Percentiles rank a stretch among this genome's conserved stretches.
Conservation (phyloP, 2,888 invertebrate species). For the Drosophila vallismaia region DNA sequence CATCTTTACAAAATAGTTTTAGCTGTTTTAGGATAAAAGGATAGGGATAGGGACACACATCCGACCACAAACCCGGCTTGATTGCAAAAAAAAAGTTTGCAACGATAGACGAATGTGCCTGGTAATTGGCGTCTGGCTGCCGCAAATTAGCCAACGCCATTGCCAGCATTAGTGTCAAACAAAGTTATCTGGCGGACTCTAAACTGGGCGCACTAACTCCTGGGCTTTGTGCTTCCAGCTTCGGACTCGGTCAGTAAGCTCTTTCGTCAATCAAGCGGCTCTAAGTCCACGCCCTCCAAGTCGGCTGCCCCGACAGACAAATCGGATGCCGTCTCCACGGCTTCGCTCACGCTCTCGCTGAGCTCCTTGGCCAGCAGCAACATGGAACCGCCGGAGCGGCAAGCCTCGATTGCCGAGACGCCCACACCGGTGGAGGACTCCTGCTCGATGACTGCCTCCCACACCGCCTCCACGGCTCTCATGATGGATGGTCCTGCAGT, state of each 20-base stretch:
- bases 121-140: slow-evolving; percentile 57
- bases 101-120: slow-evolving; percentile 54
- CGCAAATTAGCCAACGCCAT: slow-evolving; percentile 58
- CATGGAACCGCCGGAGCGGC: slow-evolving; percentile 64
- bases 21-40: slow-evolving; percentile 24
- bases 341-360: slow-evolving; percentile 79
- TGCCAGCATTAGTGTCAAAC: slow-evolving; percentile 64
- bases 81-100: slow-evolving; percentile 56
- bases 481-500: slow-evolving; percentile 66
- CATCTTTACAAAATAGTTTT: slow-evolving; percentile 53
- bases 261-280: slow-evolving; percentile 81
- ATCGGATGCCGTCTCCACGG: slow-evolving; percentile 68
- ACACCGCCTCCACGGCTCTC: slow-evolving; percentile 79
- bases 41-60: slow-evolving; percentile 13
- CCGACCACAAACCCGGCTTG: slow-evolving; percentile 3
- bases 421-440: slow-evolving; percentile 72
- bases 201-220: slow-evolving; percentile 38
- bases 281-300: slow-evolving; percentile 66
- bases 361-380: slow-evolving; percentile 80
- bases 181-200: slow-evolving; percentile 61
- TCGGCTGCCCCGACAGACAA: slow-evolving; percentile 56
- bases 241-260: slow-evolving; percentile 83
- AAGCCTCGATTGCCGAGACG: slow-evolving; percentile 61
- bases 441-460: slow-evolving; percentile 71
- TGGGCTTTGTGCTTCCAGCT: slow-evolving; percentile 58